Evolutionary conservation across 2,113 vertebrate species (phyloP), one percentile per base, ranked within the genome.

Genomic region (Oryzias melastigma): DNA sequence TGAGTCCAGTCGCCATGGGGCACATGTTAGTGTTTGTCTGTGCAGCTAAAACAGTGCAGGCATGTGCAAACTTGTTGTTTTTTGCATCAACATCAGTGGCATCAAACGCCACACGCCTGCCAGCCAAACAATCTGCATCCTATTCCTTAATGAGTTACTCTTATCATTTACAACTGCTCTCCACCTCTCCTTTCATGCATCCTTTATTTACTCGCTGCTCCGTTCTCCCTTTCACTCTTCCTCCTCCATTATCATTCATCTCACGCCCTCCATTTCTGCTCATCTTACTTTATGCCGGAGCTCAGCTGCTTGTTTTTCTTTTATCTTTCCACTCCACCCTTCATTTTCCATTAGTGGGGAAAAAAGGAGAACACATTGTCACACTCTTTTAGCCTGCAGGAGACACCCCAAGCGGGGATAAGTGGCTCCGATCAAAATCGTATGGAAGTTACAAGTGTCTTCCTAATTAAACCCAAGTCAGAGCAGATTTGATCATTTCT

Each of bases 71-170:
- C 16, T 52, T 64, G 61, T 14, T 62, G 57, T 54, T 53, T 25
- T 27, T 13, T 52, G 56, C 60, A 56, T 61, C 25, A 20, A 18
- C 51, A 51, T 44, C 5, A 14, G 52, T 53, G 69, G 65, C 42
- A 65, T 88, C 80, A 84, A 86, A 64, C 69, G 69, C 74, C 68
- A 77, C 8, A 51, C 82, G 67, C 47, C 49, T 71, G 71, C 58
- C 70, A 71, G 62, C 81, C 72, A 74, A 89, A 85, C 86, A 88
- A 75, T 44, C 76, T 77, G 68, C 68, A 79, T 85, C 81, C 75
- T 64, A 78, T 82, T 75, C 54, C 81, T 80, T 84, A 88, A 89
- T 84, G 83, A 87, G 67, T 61, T 70, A 68, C 66, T 52, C 77
- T 82, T 80, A 84, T 83, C 81, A 61, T 52, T 68, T 42, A 27